phyloP scores from a whole-genome alignment of 2,113 vertebrate genomes.

The Phalacrocorax pelagicus region DNA sequence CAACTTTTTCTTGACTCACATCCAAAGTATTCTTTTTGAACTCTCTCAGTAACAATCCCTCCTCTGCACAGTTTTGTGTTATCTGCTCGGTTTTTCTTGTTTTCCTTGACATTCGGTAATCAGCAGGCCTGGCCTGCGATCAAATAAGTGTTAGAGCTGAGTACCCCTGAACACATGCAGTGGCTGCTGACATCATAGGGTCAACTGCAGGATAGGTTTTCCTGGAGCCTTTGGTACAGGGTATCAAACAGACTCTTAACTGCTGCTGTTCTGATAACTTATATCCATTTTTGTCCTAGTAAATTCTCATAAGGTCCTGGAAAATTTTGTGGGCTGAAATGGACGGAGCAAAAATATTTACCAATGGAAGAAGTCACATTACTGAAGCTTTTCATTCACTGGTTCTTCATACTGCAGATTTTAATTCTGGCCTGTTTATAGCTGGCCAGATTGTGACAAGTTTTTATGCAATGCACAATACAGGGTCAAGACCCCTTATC shows the following conservation, averaged over 20 bases:
- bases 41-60: constrained; percentile 31
- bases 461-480: background rate
- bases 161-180: background rate
- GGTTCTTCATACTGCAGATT: background rate
- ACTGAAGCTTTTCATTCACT: background rate
- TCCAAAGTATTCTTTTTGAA: constrained; percentile 66
- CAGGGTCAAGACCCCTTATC: background rate
- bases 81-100: constrained; percentile 54
- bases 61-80: constrained; percentile 10
- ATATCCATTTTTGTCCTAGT: background rate
- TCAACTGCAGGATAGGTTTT: constrained; percentile 12
- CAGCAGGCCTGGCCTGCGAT: constrained; percentile 50
- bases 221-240: background rate
- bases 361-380: background rate
- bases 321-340: background rate
- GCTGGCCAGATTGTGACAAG: background rate
- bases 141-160: constrained; percentile 17
- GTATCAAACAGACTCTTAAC: background rate
- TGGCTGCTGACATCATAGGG: constrained; percentile 33
- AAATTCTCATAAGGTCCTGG: background rate
- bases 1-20: constrained; percentile 28
- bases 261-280: background rate
- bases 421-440: background rate
- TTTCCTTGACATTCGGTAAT: constrained; percentile 57
- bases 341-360: background rate